Base-by-base conservation (phyloP, 2,113 vertebrate genomes). In the Nycticebus coucang region DNA sequence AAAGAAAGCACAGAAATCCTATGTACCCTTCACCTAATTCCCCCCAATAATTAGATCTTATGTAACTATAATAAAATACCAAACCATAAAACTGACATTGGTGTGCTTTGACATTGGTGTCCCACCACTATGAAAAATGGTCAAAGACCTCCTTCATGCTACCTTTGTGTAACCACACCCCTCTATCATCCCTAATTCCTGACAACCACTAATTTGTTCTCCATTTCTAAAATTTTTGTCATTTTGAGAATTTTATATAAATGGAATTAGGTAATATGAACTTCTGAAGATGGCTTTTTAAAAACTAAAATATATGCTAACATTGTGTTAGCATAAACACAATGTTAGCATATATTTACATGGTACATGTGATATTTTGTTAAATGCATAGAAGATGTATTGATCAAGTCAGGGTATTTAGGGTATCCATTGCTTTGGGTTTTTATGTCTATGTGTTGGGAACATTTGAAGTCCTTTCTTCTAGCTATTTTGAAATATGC, bases 161-260 rank as follows among this genome's bases (percentile, higher is more conserved):
- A 5, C 10, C 60, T 59, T 35, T 60, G 19, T 19, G 2, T 5
- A 82, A 22, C 35, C 66, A 37, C 11, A 28, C 15, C 37, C 0
- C 30, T 7, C 53, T 15, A 17, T 28, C 55, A 22, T 7, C 57
- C 26, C 37, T 37, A 9, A 59, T 53, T 50, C 66, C 60, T 11
- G 0, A 17, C 64, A 69, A 74, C n/a, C 37, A 24, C 45, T 59
- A 6, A 57, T 41, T 95, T 37, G 13, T 37, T 72, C 60, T 86
- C 60, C 28, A 33, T 78, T 72, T 72, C 80, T 66, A 28, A 82
- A 37, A 62, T 55, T 33, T n/a, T 62, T 60, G 37, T 84, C 78
- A 68, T 21, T 91, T 78, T 83, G 92, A 82, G 71, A 62, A 74
- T 64, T 71, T 91, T 72, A 17, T 55, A 18, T 84, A 71, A 94